Base-by-base conservation (phyloP, 92 coral and sea anemone genomes). In the Epizoanthus scotinus region DNA sequence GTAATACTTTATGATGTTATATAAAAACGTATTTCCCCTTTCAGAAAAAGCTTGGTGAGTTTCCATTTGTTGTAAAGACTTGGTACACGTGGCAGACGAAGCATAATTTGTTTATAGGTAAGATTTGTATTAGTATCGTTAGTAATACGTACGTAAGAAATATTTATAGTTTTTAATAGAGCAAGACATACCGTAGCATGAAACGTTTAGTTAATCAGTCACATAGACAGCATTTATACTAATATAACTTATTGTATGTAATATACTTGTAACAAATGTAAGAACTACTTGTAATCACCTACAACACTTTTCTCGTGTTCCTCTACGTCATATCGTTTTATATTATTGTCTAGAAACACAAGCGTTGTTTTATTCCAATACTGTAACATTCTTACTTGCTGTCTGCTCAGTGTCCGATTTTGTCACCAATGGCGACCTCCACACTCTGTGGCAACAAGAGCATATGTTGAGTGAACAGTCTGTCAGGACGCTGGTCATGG, bases 41-140 rank as follows among this genome's bases (percentile, higher is more conserved):
- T 12, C 90, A 95, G 98, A 90, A 84, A 72, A 91, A 91, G 82
- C 88, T 95, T 42, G 87, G 90, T 1, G 79, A 90, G 25, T 94
- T 93, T 58, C 98, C 95, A 27, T 95, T 95, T 80, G 92, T 95
- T 4, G 97, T 94, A 9, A 93, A 93, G 74, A 87, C 93, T 15
- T 93, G 91, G 90, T 89, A 94, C 80, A 93, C 99, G 8, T 95
- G 99, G 99, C 99, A 95, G 79, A 95, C 99, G 25, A 95, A 92
- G 72, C 98, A 95, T 70, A 95, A 95, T 78, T 89, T 95, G 57
- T 94, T 92, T 70, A 93, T 94, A 28, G 98, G 98, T 94, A 73
- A 8, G 92, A 77, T 22, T 57, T 36, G 6, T 38, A n/a, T 34
- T 12, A 27, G 10, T 22, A 72, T 34, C 24, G 6, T 42, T n/a